Evolutionary conservation across 2,888 invertebrate species (phyloP), one percentile per base, ranked within the genome.

Genomic region (Lumbricus terrestris): DNA sequence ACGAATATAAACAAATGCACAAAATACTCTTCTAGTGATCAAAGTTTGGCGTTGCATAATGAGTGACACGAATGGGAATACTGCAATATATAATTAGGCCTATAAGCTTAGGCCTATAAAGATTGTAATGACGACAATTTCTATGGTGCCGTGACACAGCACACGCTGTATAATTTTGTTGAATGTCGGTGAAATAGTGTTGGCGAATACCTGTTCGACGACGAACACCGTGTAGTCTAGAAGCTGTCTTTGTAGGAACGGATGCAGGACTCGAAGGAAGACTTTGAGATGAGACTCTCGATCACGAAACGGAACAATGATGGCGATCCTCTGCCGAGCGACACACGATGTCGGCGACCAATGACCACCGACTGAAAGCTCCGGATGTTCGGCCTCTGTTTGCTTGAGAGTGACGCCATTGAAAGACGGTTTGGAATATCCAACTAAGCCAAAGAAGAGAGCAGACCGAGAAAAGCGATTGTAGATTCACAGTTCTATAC

Each of bases 211-310:
- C 96, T 98, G 98, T 95, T 99, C 99, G 82, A 99, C 96, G 89
- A 99, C 96, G 95, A 97, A 98, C 94, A 99, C 97, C 91, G 97
- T 97, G 95, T 99, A 99, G 94, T 98, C 98, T 92, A 99, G 96
- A 95, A 97, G 97, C 95, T 99, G 99, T 93, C 97, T 96, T 95
- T 97, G 97, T 91, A 99, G 96, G 94, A 99, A 97, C 38, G 98
- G 97, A 95, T 99, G 98, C 95, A 99, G 96, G 23, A 18, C 88
- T 37, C 88, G 33, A 42, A 88, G 96, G 94, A 98, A 97, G 93
- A 97, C 96, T 92, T 97, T 96, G 92, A 99, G 96, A 95, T 98
- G 98, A 93, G 97, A 96, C 92, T 97, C 97, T 88, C 98, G 96
- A 93, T 97, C 97, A 90, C 98, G 96, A 95, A 97, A 99, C 91